Evolutionary conservation across 2,888 invertebrate species (phyloP).

Genomic region (Sclerodermus sp.): DNA sequence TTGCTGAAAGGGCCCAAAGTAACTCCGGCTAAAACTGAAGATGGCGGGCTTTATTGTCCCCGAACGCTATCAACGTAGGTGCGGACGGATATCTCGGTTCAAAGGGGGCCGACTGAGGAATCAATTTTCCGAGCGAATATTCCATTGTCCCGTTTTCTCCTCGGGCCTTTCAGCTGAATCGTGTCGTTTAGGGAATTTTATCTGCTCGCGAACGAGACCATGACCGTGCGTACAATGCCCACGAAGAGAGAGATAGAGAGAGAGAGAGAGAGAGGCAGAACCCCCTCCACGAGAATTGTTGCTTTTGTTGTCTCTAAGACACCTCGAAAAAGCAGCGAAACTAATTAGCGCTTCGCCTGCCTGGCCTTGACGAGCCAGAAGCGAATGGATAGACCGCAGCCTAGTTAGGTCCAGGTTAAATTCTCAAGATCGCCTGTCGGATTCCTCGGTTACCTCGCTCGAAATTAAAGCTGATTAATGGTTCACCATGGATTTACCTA

Average conservation of each 20-base stretch:
- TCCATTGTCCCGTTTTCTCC: slow-evolving; percentile 19
- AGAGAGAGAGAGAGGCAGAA: background rate
- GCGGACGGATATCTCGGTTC: slow-evolving; percentile 9
- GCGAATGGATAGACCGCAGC: too few species aligned
- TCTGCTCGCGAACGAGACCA: slow-evolving; percentile 63
- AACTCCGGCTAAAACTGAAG: background rate
- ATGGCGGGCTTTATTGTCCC: background rate
- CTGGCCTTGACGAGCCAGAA: background rate
- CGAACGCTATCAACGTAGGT: background rate
- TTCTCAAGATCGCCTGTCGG: too few species aligned
- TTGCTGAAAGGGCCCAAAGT: background rate
- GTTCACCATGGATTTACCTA: too few species aligned
- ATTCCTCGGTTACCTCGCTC: too few species aligned
- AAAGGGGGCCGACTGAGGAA: slow-evolving; percentile 26
- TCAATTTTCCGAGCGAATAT: slow-evolving; percentile 37
- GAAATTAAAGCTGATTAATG: too few species aligned
- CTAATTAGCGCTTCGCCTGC: slow-evolving; percentile 22
- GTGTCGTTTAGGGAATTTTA: slow-evolving; percentile 31
- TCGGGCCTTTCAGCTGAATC: slow-evolving; percentile 19
- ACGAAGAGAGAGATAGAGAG: background rate
- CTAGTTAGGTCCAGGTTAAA: too few species aligned
- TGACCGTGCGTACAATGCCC: slow-evolving; percentile 64
- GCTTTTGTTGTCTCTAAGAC: slow-evolving; percentile 25
- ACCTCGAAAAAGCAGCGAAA: slow-evolving; percentile 28
- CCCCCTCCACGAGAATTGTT: slow-evolving; percentile 30